phyloP scores from a whole-genome alignment of 2,113 vertebrate genomes.

The Gallinago jamesoni region DNA sequence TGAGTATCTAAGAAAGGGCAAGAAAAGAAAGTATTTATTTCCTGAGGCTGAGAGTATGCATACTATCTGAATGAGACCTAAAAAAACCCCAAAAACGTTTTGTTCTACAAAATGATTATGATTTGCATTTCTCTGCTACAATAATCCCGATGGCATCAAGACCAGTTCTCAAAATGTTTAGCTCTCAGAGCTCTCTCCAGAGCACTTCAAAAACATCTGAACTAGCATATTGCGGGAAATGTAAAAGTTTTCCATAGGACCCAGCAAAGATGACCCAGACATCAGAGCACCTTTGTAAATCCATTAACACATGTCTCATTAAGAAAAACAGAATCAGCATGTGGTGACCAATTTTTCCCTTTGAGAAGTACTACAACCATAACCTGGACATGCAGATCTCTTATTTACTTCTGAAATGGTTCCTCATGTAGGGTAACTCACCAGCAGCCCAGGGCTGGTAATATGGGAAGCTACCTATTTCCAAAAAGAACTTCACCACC shows the following conservation, averaged over 20 bases:
- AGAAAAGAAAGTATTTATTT: not conserved
- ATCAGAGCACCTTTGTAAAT: not conserved
- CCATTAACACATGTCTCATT: not conserved
- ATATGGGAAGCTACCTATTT: not conserved
- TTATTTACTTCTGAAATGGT: not conserved
- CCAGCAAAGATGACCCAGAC: not conserved
- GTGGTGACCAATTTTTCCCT: not conserved
- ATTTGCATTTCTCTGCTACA: not conserved
- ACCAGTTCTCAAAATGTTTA: not conserved
- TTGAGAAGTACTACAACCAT: not conserved
- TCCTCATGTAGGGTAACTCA: not conserved
- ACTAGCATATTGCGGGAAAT: not conserved
- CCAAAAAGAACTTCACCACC: not conserved
- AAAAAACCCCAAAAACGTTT: not conserved
- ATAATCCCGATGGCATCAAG: not conserved
- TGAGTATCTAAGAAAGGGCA: slow-evolving; percentile 83
- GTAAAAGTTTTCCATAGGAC: not conserved
- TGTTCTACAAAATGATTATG: not conserved
- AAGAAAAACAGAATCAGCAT: not conserved
- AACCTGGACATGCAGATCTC: not conserved
- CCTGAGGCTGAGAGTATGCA: not conserved
- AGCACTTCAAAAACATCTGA: not conserved
- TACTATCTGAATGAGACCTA: not conserved
- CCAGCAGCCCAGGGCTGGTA: not conserved
- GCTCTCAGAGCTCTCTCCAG: not conserved